Conservation (phyloP, 2,797 vertebrate genomes). For the Dallia pectoralis region DNA sequence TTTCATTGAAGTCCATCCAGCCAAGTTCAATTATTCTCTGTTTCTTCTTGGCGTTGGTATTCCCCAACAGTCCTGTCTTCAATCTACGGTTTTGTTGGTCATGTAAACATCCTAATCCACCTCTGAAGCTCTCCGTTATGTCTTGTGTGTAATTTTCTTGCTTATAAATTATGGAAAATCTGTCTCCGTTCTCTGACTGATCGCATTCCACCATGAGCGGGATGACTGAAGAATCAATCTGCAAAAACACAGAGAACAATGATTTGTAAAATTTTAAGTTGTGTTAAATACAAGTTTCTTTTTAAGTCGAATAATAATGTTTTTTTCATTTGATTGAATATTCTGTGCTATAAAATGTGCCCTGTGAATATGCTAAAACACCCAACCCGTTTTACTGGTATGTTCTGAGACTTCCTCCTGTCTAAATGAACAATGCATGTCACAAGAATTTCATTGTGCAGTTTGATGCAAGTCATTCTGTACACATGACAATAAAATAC, state of each 20-base stretch:
- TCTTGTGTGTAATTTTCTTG: neutral
- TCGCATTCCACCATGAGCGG: neutral
- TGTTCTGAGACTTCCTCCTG: neutral
- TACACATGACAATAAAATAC: no score
- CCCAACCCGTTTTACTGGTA: neutral
- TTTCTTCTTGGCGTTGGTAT: constrained; percentile 10
- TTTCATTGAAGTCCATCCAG: constrained; percentile 19
- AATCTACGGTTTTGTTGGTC: neutral
- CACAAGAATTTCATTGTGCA: no score
- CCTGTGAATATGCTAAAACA: neutral
- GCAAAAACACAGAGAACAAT: neutral
- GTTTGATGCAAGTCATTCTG: no score
- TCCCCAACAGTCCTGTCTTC: constrained; percentile 1
- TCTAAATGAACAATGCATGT: no score
- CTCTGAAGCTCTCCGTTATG: neutral
- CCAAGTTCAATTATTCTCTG: constrained; percentile 6
- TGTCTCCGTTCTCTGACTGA: neutral
- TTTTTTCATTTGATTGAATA: neutral
- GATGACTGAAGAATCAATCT: neutral
- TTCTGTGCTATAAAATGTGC: neutral
- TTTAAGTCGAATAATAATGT: neutral
- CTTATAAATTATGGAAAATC: neutral
- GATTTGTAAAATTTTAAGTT: neutral
- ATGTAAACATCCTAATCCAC: neutral
- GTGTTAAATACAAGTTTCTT: neutral